phyloP scores from a whole-genome alignment of 2,797 vertebrate species.

The Lindbergichthys nudifrons region DNA sequence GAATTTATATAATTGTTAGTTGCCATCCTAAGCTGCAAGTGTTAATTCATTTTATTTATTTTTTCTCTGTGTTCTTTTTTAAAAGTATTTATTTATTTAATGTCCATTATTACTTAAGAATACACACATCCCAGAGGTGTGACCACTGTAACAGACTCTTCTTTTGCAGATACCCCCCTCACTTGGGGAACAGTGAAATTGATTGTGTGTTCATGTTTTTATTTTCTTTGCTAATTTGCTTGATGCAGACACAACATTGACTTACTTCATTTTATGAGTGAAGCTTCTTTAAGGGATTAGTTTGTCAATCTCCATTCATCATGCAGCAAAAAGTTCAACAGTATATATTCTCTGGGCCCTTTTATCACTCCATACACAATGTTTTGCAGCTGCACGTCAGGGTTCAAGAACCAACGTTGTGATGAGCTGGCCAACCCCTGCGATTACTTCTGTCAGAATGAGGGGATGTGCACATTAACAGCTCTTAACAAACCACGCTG shows the following conservation, averaged over 20 bases:
- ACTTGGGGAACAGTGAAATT: conserved; percentile 27
- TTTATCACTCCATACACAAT: conserved; percentile 81
- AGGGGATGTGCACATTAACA: conserved; percentile 99
- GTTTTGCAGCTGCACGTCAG: conserved; percentile 99
- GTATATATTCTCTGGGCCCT: conserved; percentile 66
- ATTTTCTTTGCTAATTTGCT: conserved; percentile 51
- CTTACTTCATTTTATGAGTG: conserved; percentile 26
- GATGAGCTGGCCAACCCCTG: conserved; percentile 99
- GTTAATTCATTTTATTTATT: background rate
- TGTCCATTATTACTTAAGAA: conserved; percentile 7
- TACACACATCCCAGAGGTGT: conserved; percentile 7
- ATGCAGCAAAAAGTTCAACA: conserved; percentile 55
- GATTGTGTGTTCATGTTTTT: conserved; percentile 43
- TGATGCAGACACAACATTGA: conserved; percentile 42
- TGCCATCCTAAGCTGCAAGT: background rate
- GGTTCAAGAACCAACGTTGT: conserved; percentile 99
- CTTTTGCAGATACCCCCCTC: conserved; percentile 34
- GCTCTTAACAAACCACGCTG: conserved; percentile 99
- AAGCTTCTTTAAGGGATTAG: conserved; percentile 49
- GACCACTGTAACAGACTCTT: conserved; percentile 25
- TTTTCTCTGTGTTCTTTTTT: background rate
- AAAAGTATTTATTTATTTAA: background rate
- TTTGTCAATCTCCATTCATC: conserved; percentile 56
- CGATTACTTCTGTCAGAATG: conserved; percentile 99
- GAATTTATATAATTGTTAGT: background rate